Evolutionary conservation across 2,888 invertebrate species (phyloP), one percentile per base, ranked within the genome.

Genomic region (Rhamphomyia laevipes): DNA sequence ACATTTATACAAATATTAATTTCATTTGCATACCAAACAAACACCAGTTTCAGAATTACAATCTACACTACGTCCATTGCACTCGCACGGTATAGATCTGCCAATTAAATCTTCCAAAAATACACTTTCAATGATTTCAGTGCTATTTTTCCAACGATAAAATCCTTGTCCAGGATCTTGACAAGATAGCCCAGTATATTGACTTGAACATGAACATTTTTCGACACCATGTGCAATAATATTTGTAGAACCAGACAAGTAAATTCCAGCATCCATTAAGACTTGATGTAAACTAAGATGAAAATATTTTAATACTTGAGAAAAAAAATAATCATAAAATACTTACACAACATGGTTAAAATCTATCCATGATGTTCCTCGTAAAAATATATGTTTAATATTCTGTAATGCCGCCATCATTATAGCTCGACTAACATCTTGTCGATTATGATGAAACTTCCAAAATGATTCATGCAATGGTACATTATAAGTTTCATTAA

Each of bases 341-440:
- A 65, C 73, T 66, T 69, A 80, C 81, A 73, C 73, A 45, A 77
- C 74, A 66, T 72, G 73, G 11, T 73, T 72, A 56, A 80, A 80
- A 53, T 80, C 78, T 1, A 77, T 73, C 51, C 78, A 75, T 50
- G 79, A 76, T 0, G 83, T 80, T 2, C 83, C 87, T 45, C 89
- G 74, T 40, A 96, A 73, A 42, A 88, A 77, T 53, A 94, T 77
- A 55, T 84, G 80, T 51, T 87, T 83, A 0, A 97, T 73, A 59
- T 88, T 86, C 63, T 93, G 91, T 52, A 97, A 74, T 0, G 90
- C 86, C n/a, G 92, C 77, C 95, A 97, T 93, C 61, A 97, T 74
- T 31, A 86, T 82, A 51, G 81, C 78, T 33, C 90, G 73, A 40
- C 80, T 83, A 0, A 92, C 83, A 45, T 71, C 69, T 51, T 71